Conservation (phyloP, 2,888 invertebrate genomes). For the Diaphora mendica region DNA sequence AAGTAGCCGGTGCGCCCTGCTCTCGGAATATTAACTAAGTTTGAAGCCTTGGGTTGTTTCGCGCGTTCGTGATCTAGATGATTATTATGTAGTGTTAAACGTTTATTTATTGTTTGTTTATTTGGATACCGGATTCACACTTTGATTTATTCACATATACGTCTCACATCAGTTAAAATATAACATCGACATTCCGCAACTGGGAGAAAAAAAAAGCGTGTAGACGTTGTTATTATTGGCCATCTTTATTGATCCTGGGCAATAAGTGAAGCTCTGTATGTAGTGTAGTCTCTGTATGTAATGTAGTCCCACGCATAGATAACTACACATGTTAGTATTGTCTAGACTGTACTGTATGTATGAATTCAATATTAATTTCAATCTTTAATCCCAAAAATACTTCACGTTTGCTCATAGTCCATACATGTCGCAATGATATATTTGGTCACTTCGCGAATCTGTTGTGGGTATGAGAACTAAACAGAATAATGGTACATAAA, state of each 20-base stretch:
- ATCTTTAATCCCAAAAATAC: background rate
- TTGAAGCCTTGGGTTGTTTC: constrained; percentile 39
- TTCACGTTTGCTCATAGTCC: background rate
- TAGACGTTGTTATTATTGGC: no score
- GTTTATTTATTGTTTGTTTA: constrained; percentile 7
- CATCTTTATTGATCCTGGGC: no score
- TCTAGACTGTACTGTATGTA: background rate
- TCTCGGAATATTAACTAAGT: constrained; percentile 48
- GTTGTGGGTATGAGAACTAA: background rate
- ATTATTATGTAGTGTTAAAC: constrained; percentile 27
- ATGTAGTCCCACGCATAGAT: background rate
- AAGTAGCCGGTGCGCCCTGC: constrained; percentile 29
- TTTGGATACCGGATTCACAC: background rate
- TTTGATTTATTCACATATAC: background rate
- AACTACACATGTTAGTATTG: background rate
- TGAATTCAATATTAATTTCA: background rate
- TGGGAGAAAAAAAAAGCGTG: no score
- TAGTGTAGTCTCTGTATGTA: no score
- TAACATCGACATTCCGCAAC: background rate
- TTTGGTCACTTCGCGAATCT: background rate
- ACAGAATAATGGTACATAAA: background rate
- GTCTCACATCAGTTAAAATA: background rate
- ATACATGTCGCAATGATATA: background rate
- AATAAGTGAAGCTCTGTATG: no score
- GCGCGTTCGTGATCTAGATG: constrained; percentile 46